Evolutionary conservation across 2,113 vertebrate genomes (phyloP).

Genomic region (Hyaena hyaena): DNA sequence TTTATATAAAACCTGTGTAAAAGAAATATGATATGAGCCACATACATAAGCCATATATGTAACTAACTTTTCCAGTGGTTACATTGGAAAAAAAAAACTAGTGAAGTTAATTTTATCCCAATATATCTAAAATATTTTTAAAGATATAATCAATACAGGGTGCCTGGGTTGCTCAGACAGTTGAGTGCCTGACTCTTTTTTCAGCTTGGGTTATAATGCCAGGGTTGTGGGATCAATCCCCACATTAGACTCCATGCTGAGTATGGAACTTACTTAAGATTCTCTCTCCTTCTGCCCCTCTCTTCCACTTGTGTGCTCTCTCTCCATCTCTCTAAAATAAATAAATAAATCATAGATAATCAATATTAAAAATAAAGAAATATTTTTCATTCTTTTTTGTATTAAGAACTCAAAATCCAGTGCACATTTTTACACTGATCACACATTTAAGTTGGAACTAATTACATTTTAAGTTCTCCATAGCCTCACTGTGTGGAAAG

Average conservation of each 20-base stretch:
- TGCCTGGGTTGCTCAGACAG: no score
- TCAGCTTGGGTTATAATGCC: no score
- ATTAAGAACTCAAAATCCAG: neutral
- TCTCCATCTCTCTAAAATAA: no score
- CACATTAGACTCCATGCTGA: no score
- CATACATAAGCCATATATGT: neutral
- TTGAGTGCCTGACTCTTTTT: no score
- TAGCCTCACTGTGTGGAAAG: neutral
- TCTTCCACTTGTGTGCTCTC: no score
- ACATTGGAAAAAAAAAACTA: neutral
- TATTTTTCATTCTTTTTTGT: neutral
- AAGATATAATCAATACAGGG: neutral
- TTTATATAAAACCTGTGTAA: neutral
- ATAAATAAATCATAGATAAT: neutral
- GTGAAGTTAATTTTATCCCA: neutral
- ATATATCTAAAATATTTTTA: neutral
- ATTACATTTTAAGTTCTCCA: neutral
- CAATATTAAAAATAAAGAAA: neutral
- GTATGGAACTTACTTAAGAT: no score
- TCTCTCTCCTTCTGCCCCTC: no score
- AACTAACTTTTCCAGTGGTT: neutral
- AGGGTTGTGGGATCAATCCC: no score
- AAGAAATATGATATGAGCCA: neutral
- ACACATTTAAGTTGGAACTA: neutral
- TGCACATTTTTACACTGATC: neutral